Evolutionary conservation across 2,113 vertebrate genomes (phyloP), one percentile per base, ranked within the genome.

Genomic region (Nestor notabilis): DNA sequence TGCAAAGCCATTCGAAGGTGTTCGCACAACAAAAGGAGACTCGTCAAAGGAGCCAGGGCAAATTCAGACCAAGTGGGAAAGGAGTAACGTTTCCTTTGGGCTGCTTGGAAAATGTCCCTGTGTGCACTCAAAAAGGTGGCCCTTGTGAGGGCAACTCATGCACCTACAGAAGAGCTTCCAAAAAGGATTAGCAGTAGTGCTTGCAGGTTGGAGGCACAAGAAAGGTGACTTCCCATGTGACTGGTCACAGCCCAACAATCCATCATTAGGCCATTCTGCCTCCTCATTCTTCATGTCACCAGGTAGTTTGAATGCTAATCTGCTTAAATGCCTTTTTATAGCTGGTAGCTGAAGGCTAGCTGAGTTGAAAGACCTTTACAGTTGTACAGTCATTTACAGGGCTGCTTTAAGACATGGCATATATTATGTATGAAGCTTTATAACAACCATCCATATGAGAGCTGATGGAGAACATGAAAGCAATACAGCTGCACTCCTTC

Each of bases 391-490:
- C n/a, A 0, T 86, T 96, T 92, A 80, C 70, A 76, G 78, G 75
- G 53, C 69, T 96, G 92, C 72, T 92, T 81, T 61, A 84, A 96
- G 86, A 82, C 76, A 52, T 24, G 31, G 56, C 46, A 93, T 94
- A 39, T 93, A 86, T 92, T 90, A 93, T 81, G 76, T 50, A 84
- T 93, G 94, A 95, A 75, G 65, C 79, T 86, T 95, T 93, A 52
- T 49, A 90, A 93, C 90, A 92, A 74, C 76, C 50, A 70, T 72
- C 64, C 21, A 2, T 75, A 86, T 86, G 83, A 81, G 93, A 92
- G 72, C 69, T 96, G 96, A 90, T 84, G 88, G 68, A 64, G 86
- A 87, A 93, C 92, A 91, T 78, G 90, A 83, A 93, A 95, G 90
- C 66, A 88, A 81, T 60, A 55, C 75, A 70, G 82, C 90, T 31